Conservation (phyloP, 2,888 invertebrate species). For the Mesorhabditis belari region DNA sequence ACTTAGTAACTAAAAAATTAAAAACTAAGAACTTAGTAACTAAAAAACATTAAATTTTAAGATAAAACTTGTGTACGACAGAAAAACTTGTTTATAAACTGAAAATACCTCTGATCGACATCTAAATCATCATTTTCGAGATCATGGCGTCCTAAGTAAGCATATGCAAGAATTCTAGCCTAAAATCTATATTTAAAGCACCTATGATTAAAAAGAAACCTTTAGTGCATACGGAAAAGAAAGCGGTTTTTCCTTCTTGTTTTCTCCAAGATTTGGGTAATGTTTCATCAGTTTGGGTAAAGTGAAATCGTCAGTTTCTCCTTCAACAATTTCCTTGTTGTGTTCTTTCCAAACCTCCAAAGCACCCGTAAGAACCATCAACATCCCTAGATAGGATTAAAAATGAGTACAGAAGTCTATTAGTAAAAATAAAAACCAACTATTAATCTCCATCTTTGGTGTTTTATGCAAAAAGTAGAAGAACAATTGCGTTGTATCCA, state of each 20-base stretch:
- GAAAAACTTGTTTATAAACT: no score
- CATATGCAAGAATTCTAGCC: constrained; percentile 86
- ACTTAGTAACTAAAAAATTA: no score
- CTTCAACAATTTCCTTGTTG: constrained; percentile 85
- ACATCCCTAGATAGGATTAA: constrained; percentile 61
- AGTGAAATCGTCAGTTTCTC: constrained; percentile 88
- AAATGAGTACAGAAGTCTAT: not conserved
- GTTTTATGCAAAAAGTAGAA: constrained; percentile 92
- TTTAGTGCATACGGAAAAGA: constrained; percentile 62
- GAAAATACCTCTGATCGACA: constrained; percentile 24
- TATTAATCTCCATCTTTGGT: constrained; percentile 85
- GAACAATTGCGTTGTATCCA: constrained; percentile 94
- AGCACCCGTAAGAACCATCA: constrained; percentile 93
- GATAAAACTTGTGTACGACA: no score
- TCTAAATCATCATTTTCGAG: constrained; percentile 12
- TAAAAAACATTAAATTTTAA: no score
- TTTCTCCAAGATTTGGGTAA: constrained; percentile 80
- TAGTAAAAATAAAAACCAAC: constrained; percentile 61
- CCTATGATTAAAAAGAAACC: constrained; percentile 54
- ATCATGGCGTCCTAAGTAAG: constrained; percentile 75
- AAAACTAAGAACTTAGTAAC: no score
- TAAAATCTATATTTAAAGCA: constrained; percentile 71
- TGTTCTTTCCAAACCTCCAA: constrained; percentile 88
- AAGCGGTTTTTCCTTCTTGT: constrained; percentile 88
- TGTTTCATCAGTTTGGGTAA: constrained; percentile 82